A percentile compares a stretch with the other conserved stretches of the same genome.
These are phyloP conservation scores for Plemyria rubiginata DNA, from an alignment of 2,888 invertebrate species.

Conservation along the genomic window DNA sequence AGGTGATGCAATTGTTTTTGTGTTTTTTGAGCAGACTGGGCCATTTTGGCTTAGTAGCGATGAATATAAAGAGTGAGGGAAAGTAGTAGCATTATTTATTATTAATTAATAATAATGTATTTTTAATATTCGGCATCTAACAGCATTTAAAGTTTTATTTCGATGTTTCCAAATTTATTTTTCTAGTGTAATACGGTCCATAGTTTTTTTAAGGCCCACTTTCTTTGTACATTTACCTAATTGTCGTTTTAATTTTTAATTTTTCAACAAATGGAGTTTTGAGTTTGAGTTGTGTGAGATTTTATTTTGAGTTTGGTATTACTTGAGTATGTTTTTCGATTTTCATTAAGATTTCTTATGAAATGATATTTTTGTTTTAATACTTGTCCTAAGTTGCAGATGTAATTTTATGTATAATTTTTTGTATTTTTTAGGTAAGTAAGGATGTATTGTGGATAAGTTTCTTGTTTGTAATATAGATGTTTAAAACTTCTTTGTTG, in stretches of 20 bases:
- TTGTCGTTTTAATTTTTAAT: conserved; percentile 16
- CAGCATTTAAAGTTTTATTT: conserved; percentile 16
- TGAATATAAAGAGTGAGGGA: too few species aligned
- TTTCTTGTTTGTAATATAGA: conserved; percentile 42
- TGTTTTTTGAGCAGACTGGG: too few species aligned
- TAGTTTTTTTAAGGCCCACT: neutral
- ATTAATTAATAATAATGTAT: neutral
- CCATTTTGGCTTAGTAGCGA: too few species aligned
- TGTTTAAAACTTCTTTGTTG: conserved; percentile 30
- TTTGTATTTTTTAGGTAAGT: conserved; percentile 34
- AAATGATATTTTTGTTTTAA: conserved; percentile 23
- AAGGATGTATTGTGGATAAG: conserved; percentile 33
- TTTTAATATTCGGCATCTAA: conserved; percentile 16
- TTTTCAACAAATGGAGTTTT: conserved; percentile 27
- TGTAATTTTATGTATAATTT: conserved; percentile 37
- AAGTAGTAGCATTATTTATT: too few species aligned
- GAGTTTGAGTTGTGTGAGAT: conserved; percentile 25
- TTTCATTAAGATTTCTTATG: conserved; percentile 13
- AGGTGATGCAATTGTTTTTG: too few species aligned
- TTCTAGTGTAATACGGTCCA: conserved; percentile 1
- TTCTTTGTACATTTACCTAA: conserved; percentile 7
- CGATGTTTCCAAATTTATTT: conserved; percentile 21
- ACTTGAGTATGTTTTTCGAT: conserved; percentile 18
- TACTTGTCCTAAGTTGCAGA: conserved; percentile 22
- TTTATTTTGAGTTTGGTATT: conserved; percentile 24